Base-by-base conservation (phyloP, 2,113 vertebrate species). In the Pachyramphus minor region DNA sequence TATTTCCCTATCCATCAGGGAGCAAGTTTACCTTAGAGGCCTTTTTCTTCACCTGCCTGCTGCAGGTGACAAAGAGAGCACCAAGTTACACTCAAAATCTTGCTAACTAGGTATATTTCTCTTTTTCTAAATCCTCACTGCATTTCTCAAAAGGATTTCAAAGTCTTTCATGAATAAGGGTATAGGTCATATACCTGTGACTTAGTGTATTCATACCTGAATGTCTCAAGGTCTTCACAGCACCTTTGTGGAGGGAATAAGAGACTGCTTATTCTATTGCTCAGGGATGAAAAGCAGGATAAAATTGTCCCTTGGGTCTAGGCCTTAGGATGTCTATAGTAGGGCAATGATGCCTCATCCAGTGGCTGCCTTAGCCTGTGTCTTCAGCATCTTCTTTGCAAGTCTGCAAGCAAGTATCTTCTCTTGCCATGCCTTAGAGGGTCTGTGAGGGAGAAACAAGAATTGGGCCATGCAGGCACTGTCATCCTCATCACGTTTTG, bases 401-500 rank as follows among this genome's bases (percentile, higher is more conserved):
- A 47, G 19, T 31, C 11, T n/a, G n/a, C n/a, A n/a, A n/a, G n/a
- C n/a, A n/a, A n/a, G n/a, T n/a, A n/a, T n/a, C n/a, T 71, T 66
- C 30, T 72, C 16, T 59, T 86, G 31, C 49, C 1, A 0, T 37
- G 9, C 49, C n/a, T 58, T 10, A 30, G 45, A 8, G 4, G 8
- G 6, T 53, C 35, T 84, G 39, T 50, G 52, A 55, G 35, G 41
- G 41, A 66, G 50, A 53, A 55, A 74, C 84, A 45, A 44, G 23
- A 59, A 30, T 62, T 35, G 55, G 21, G 15, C 27, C 0, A 0
- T 50, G 42, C 52, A 37, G 13, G n/a, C 19, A 30, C 42, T 49
- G 20, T 17, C 31, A n/a, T 19, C 14, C 25, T 94, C 39, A 37
- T 60, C 2, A 4, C 8, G 45, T 80, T 67, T 47, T 56, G 39